Percentiles rank a stretch among this genome's conserved stretches.
Conservation (phyloP, 2,113 vertebrate genomes). For the Muntiacus reevesi region DNA sequence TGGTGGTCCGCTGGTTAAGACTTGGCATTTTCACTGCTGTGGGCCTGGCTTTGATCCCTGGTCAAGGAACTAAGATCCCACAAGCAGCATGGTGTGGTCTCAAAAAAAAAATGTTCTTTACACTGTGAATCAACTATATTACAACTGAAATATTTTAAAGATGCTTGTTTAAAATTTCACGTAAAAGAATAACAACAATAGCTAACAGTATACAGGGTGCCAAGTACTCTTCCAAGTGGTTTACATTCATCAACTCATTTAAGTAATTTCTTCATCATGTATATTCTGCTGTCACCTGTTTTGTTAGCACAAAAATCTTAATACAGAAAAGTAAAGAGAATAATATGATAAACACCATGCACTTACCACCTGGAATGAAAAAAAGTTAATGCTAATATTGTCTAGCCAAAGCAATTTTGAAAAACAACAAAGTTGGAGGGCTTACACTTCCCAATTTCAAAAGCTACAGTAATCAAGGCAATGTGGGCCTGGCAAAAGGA, state of each 20-base stretch:
- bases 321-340: neutral
- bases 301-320: neutral
- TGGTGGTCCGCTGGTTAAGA: neutral
- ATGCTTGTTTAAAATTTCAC: neutral
- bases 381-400: neutral
- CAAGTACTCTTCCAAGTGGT: neutral
- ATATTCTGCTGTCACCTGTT: neutral
- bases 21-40: neutral
- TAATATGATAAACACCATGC: neutral
- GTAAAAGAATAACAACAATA: neutral
- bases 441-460: neutral
- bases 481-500: neutral
- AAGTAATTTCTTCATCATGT: neutral
- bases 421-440: neutral
- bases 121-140: neutral
- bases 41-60: neutral
- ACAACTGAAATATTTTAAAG: neutral
- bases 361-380: neutral
- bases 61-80: neutral
- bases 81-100: neutral
- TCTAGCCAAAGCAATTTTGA: neutral
- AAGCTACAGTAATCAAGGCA: neutral
- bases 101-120: neutral
- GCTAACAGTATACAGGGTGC: neutral
- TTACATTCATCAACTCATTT: neutral